Evolutionary conservation across 2,888 invertebrate genomes (phyloP).

Genomic region (Halictus quadricinctus): DNA sequence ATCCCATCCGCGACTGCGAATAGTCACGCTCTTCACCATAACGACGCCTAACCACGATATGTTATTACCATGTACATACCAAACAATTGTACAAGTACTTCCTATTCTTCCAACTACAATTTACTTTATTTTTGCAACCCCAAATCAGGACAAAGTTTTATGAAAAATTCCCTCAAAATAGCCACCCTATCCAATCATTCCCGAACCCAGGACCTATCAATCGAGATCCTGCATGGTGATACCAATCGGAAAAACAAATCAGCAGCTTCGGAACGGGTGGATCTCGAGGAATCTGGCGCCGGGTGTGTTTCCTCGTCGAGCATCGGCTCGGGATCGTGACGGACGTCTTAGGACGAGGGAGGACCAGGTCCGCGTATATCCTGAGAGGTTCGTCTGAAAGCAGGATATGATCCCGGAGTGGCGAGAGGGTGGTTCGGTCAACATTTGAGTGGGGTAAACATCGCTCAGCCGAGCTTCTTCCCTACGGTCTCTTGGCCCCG

Average conservation of each 20-base stretch:
- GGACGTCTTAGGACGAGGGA: slow-evolving; percentile 25
- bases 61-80: too few relatives aligned
- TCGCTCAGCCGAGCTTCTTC: slow-evolving; percentile 46
- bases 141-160: too few relatives aligned
- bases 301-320: not conserved
- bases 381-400: slow-evolving; percentile 70
- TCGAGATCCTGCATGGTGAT: not conserved
- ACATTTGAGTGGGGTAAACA: slow-evolving; percentile 79
- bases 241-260: not conserved
- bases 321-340: not conserved
- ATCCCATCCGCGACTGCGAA: too few relatives aligned
- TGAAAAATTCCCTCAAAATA: too few relatives aligned
- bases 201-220: not conserved
- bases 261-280: not conserved
- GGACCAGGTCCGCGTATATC: slow-evolving; percentile 32
- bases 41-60: too few relatives aligned
- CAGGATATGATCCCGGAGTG: slow-evolving; percentile 73
- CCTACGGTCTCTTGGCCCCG: slow-evolving; percentile 23
- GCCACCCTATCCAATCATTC: not conserved
- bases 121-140: too few relatives aligned
- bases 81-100: too few relatives aligned
- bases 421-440: slow-evolving; percentile 74
- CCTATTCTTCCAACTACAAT: too few relatives aligned
- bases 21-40: too few relatives aligned
- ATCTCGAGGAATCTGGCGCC: not conserved